These are phyloP conservation scores for Nannoperca australis DNA, from an alignment of 2,797 vertebrate genomes.

Conservation along the genomic window DNA sequence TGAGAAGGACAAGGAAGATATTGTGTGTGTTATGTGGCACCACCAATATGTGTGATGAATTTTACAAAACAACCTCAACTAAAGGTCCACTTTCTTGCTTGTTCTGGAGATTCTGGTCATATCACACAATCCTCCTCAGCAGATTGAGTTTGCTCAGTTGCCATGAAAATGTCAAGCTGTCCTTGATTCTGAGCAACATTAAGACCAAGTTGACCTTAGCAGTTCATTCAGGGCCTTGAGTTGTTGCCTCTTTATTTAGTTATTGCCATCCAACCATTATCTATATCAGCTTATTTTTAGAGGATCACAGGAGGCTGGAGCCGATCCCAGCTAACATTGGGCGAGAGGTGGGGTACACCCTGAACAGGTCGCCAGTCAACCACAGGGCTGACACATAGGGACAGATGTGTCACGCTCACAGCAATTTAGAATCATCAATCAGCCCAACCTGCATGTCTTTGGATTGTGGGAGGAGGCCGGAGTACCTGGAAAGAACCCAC, in stretches of 20 bases:
- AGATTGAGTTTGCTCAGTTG: not conserved
- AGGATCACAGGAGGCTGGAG: too few species aligned
- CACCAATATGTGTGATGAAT: not conserved
- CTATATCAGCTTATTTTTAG: too few species aligned
- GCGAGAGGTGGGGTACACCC: too few species aligned
- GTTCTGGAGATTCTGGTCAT: not conserved
- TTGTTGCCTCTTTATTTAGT: not conserved
- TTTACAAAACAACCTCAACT: conserved; percentile 7
- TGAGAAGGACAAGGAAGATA: not conserved
- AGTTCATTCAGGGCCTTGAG: not conserved
- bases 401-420: too few species aligned
- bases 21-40: not conserved
- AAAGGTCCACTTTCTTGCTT: not conserved
- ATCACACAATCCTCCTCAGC: not conserved
- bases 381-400: too few species aligned
- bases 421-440: too few species aligned
- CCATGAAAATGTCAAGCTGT: not conserved
- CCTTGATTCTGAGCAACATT: not conserved
- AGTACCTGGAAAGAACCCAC: too few species aligned
- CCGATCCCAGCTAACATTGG: too few species aligned
- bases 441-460: too few species aligned
- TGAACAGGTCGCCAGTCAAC: too few species aligned
- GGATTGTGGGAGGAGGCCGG: too few species aligned
- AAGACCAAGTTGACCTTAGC: not conserved
- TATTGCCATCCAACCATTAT: too few species aligned